phyloP scores from a whole-genome alignment of 2,888 invertebrate genomes.

The Exephanes ischioxanthus region DNA sequence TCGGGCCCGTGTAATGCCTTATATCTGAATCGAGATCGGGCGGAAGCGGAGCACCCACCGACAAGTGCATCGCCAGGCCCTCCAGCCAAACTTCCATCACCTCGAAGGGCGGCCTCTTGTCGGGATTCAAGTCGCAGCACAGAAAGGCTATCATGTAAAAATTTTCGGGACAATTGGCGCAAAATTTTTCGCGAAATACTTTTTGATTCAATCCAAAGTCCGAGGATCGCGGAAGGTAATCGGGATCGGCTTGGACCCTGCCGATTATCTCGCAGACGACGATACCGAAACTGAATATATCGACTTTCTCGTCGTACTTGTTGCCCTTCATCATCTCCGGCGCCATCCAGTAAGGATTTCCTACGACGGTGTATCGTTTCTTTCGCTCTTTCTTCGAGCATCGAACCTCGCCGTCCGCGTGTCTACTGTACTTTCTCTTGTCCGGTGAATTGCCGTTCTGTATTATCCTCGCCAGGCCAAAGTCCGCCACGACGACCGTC shows the following conservation, averaged over 20 bases:
- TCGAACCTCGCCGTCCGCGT: constrained; percentile 84
- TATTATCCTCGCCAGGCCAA: constrained; percentile 95
- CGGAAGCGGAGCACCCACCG: constrained; percentile 88
- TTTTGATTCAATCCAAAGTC: constrained; percentile 97
- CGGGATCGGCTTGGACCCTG: constrained; percentile 97
- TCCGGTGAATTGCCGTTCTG: constrained; percentile 85
- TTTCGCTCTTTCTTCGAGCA: constrained; percentile 90
- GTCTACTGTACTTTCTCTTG: constrained; percentile 81
- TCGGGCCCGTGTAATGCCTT: constrained; percentile 88
- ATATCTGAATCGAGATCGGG: constrained; percentile 91
- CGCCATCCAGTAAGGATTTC: constrained; percentile 99
- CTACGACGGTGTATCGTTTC: constrained; percentile 97
- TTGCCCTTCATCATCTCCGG: constrained; percentile 99
- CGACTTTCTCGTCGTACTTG: constrained; percentile 98
- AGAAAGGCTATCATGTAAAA: constrained; percentile 95
- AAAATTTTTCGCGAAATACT: constrained; percentile 94
- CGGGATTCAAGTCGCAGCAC: constrained; percentile 96
- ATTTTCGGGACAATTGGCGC: constrained; percentile 93
- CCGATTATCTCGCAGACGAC: constrained; percentile 98
- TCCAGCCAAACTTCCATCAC: constrained; percentile 96
- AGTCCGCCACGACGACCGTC: constrained; percentile 97
- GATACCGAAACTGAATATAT: constrained; percentile 98
- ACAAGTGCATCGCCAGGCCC: constrained; percentile 90
- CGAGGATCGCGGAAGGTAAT: constrained; percentile 94
- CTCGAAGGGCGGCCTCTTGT: constrained; percentile 96